phyloP scores from a whole-genome alignment of 2,797 vertebrate species.

The Gila robusta region DNA sequence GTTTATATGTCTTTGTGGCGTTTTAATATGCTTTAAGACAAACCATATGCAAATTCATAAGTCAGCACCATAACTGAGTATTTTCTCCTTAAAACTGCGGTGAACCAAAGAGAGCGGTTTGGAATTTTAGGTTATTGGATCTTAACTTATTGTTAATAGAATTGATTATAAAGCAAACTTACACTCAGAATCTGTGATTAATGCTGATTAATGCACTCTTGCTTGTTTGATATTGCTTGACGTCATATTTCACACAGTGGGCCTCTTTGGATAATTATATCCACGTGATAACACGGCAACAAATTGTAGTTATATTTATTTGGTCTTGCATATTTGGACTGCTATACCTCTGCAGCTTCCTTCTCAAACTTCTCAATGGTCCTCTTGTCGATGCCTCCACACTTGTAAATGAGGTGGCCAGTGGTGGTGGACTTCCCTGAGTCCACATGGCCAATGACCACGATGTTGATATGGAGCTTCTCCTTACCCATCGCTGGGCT shows the following conservation, averaged over 20 bases:
- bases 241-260: neutral
- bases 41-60: no score
- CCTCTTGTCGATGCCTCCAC: slow-evolving; percentile 27
- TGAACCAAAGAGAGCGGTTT: no score
- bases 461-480: slow-evolving; percentile 97
- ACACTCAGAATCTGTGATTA: neutral
- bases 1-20: no score
- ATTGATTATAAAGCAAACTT: neutral
- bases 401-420: slow-evolving; percentile 85
- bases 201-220: neutral
- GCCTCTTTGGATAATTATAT: neutral
- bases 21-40: no score
- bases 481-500: slow-evolving; percentile 90
- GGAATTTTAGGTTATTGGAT: neutral
- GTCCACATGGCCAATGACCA: slow-evolving; percentile 97
- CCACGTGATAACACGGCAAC: neutral
- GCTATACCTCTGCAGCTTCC: slow-evolving; percentile 87
- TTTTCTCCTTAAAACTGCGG: no score
- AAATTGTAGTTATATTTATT: neutral
- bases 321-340: neutral
- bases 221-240: neutral
- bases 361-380: slow-evolving; percentile 31
- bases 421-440: slow-evolving; percentile 98
- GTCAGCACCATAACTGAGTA: no score
- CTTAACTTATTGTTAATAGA: neutral